phyloP scores from a whole-genome alignment of 1,140 invertebrate species.

The Bombus turneri region DNA sequence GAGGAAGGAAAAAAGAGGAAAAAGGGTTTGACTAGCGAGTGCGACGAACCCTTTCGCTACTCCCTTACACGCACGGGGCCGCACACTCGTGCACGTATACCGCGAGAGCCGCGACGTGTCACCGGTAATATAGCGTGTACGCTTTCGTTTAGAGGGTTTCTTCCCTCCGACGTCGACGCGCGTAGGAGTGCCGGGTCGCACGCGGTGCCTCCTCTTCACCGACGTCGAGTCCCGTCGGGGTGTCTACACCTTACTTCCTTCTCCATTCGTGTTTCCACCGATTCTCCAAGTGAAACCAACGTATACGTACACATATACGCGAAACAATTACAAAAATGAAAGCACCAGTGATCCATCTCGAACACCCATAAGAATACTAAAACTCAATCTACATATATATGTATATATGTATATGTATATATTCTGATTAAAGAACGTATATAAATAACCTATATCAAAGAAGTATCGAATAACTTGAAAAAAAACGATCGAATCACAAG shows the following conservation, averaged over 20 bases:
- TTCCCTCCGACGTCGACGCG: slow-evolving; percentile 56
- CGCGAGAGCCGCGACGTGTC: slow-evolving; percentile 43
- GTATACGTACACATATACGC: no score
- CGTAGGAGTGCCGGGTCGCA: slow-evolving; percentile 38
- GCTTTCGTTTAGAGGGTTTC: slow-evolving; percentile 68
- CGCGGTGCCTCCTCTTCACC: slow-evolving; percentile 59
- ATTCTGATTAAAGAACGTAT: no score
- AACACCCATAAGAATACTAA: background rate
- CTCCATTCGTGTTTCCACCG: background rate
- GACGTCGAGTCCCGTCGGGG: slow-evolving; percentile 41
- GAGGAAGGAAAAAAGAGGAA: background rate
- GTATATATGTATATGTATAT: no score
- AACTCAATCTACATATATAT: background rate
- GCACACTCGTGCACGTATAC: slow-evolving; percentile 32
- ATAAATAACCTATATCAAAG: no score
- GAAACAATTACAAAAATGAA: background rate
- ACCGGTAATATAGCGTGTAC: slow-evolving; percentile 58
- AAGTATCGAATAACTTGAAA: no score
- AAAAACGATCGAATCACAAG: background rate
- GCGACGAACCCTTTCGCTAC: slow-evolving; percentile 56
- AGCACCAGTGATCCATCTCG: background rate
- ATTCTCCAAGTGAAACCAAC: background rate
- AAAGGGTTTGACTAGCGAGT: slow-evolving; percentile 40
- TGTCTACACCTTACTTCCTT: background rate
- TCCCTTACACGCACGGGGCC: slow-evolving; percentile 44